Percentiles rank a stretch among this genome's conserved stretches.
These are phyloP conservation scores for Falco rusticolus DNA, from an alignment of 2,797 vertebrate species.

Conservation along the genomic window DNA sequence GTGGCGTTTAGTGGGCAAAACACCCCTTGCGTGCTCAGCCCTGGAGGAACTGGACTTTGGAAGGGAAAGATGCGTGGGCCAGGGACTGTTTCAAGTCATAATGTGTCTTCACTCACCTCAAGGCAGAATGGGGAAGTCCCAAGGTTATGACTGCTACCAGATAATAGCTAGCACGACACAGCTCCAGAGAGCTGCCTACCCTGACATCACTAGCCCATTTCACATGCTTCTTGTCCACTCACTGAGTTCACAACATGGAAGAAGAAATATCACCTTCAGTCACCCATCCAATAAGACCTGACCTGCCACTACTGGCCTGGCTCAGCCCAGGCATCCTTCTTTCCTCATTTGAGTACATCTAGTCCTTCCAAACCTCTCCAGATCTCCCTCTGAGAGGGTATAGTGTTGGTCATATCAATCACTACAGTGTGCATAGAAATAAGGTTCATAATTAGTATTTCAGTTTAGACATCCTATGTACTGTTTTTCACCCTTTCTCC, in stretches of 20 bases:
- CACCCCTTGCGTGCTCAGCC: neutral
- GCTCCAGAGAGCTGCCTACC: neutral
- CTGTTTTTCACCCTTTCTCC: neutral
- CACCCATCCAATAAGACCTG: fast-evolving
- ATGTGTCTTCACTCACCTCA: too few relatives aligned
- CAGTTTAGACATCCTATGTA: neutral
- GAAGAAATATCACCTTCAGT: neutral
- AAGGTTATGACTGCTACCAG: neutral
- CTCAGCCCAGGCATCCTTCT: neutral
- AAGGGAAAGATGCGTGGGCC: fast-evolving
- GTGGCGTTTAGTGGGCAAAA: neutral
- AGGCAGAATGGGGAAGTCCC: neutral
- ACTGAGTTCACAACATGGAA: fast-evolving
- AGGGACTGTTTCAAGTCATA: neutral
- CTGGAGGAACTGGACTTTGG: neutral
- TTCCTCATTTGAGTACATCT: neutral
- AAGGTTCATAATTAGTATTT: neutral
- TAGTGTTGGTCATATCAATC: fast-evolving
- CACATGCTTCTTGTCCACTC: neutral
- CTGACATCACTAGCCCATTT: neutral
- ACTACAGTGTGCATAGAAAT: neutral
- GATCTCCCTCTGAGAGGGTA: neutral
- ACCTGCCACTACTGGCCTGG: too few relatives aligned
- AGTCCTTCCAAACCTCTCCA: neutral
- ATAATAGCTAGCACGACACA: neutral